These are phyloP conservation scores for Dallia pectoralis DNA, from an alignment of 2,797 vertebrate genomes.

Conservation along the genomic window DNA sequence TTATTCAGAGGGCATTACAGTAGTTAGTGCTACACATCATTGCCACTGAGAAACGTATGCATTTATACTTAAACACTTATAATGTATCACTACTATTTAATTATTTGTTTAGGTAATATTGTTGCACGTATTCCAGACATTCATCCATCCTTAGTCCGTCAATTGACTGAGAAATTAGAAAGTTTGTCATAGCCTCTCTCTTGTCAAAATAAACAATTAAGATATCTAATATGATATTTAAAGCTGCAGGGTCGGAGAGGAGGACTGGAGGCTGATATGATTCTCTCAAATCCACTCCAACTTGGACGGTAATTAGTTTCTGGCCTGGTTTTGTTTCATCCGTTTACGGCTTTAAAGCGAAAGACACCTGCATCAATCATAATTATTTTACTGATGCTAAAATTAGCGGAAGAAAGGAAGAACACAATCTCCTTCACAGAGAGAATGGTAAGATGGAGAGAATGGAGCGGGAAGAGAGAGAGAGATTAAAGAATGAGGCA, in stretches of 20 bases:
- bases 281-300: slow-evolving; percentile 48
- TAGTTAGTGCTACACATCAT: too few relatives aligned
- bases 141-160: slow-evolving; percentile 42
- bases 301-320: slow-evolving; percentile 64
- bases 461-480: slow-evolving; percentile 33
- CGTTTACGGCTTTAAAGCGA: slow-evolving; percentile 63
- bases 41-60: slow-evolving; percentile 18
- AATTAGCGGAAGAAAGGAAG: slow-evolving; percentile 56
- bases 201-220: slow-evolving; percentile 61
- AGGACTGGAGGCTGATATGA: slow-evolving; percentile 63
- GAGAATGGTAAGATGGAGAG: slow-evolving; percentile 16
- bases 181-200: slow-evolving; percentile 53
- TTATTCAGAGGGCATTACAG: too few relatives aligned
- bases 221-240: slow-evolving; percentile 69
- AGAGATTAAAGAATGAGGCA: background rate
- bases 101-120: slow-evolving; percentile 35
- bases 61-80: slow-evolving; percentile 15
- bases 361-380: slow-evolving; percentile 73
- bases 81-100: slow-evolving; percentile 21
- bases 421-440: slow-evolving; percentile 61
- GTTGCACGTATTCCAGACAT: slow-evolving; percentile 50
- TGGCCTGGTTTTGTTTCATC: slow-evolving; percentile 51
- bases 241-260: slow-evolving; percentile 54
- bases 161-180: slow-evolving; percentile 57
- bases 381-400: slow-evolving; percentile 71